Percentiles rank a stretch among this genome's conserved stretches.
Conservation (phyloP, 37 sponge, comb jelly and placozoan genomes). For the Amphimedon queenslandica region DNA sequence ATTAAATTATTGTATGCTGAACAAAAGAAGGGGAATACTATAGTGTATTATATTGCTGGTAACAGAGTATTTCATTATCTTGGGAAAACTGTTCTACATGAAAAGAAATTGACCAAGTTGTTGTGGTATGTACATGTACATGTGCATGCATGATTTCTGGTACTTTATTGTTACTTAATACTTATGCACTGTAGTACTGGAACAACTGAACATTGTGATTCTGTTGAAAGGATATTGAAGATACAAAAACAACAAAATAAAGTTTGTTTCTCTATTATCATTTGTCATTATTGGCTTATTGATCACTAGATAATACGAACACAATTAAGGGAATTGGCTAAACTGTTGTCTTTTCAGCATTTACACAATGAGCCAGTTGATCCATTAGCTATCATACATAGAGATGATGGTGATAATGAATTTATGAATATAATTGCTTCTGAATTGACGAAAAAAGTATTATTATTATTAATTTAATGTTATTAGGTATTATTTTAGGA, state of each 20-base stretch:
- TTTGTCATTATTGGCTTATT: background rate
- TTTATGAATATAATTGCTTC: conserved; percentile 80
- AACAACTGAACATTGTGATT: conserved; percentile 58
- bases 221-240: conserved; percentile 56
- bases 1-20: conserved; percentile 89
- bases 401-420: conserved; percentile 86
- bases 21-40: conserved; percentile 66
- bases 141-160: too few relatives aligned
- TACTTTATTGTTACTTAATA: background rate
- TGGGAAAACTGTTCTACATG: conserved; percentile 36
- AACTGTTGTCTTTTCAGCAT: conserved; percentile 47
- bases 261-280: background rate
- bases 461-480: background rate
- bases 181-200: conserved; percentile 37
- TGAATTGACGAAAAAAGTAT: conserved; percentile 55
- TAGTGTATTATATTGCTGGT: conserved; percentile 85
- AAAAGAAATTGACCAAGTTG: conserved; percentile 65
- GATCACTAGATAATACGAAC: conserved; percentile 22
- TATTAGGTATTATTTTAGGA: conserved; percentile 19
- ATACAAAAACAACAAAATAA: background rate
- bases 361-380: conserved; percentile 31
- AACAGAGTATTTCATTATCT: conserved; percentile 60
- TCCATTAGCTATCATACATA: conserved; percentile 44
- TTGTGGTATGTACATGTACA: too few relatives aligned
- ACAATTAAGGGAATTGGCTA: conserved; percentile 79